These are phyloP conservation scores for Raphicerus campestris DNA, from an alignment of 2,113 vertebrate species.

Conservation along the genomic window DNA sequence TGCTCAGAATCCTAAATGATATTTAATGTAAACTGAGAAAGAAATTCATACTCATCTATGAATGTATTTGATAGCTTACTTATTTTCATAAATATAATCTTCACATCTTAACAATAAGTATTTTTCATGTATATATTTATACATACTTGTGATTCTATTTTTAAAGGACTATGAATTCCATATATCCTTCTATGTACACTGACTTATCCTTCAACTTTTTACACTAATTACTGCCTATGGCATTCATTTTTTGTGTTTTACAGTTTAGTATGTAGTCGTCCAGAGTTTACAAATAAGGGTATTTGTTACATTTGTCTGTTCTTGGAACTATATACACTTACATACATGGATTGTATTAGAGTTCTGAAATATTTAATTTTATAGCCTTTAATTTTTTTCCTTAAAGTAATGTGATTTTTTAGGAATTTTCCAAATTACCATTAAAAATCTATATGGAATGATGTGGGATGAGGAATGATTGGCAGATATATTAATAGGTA, in stretches of 20 bases:
- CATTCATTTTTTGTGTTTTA: neutral
- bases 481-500: neutral
- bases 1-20: neutral
- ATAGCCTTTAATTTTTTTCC: neutral
- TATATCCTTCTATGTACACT: neutral
- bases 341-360: neutral
- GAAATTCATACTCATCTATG: neutral
- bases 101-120: neutral
- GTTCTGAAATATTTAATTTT: neutral
- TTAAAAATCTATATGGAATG: neutral
- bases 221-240: neutral
- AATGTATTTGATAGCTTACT: neutral
- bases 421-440: neutral
- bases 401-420: neutral
- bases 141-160: neutral
- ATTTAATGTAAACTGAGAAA: neutral
- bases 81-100: neutral
- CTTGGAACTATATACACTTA: neutral
- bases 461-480: neutral
- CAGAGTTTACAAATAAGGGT: neutral
- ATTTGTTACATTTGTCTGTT: neutral
- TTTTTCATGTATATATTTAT: neutral
- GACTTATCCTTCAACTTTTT: neutral
- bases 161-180: neutral
- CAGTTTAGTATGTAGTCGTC: neutral